Evolutionary conservation across 1,140 invertebrate genomes (phyloP).

Genomic region (Carcinoscorpius rotundicauda): DNA sequence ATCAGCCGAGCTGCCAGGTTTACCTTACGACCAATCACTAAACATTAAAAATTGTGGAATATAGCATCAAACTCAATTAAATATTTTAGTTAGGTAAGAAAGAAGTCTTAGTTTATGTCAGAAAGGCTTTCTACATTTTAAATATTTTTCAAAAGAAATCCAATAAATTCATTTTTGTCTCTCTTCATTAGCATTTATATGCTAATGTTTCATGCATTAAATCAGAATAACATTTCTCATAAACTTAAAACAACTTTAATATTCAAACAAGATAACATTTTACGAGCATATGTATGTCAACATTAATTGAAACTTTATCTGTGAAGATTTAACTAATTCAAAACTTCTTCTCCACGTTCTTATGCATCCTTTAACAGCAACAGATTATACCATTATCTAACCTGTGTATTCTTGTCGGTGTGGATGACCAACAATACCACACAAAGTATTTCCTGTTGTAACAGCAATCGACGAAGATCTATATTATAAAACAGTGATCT

Average conservation of each 20-base stretch:
- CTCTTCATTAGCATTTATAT: background rate
- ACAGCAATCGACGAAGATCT: conserved; percentile 7
- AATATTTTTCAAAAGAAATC: background rate
- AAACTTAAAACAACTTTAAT: no score
- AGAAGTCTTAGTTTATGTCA: background rate
- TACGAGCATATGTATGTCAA: no score
- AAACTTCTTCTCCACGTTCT: background rate
- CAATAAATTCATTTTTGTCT: background rate
- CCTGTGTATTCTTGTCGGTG: conserved; percentile 17
- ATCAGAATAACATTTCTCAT: no score
- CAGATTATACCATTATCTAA: background rate
- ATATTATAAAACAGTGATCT: background rate
- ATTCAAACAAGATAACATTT: no score
- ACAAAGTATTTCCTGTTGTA: conserved; percentile 12
- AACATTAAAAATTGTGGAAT: background rate
- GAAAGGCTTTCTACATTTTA: background rate
- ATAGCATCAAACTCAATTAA: background rate
- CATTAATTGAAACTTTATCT: no score
- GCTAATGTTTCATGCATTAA: no score
- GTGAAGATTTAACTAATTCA: no score
- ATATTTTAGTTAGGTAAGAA: background rate
- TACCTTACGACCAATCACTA: conserved; percentile 12
- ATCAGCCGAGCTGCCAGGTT: conserved; percentile 17
- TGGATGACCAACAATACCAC: conserved; percentile 15
- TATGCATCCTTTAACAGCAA: background rate